Evolutionary conservation across 2,888 invertebrate genomes (phyloP).

Genomic region (Lasioglossum lativentre): DNA sequence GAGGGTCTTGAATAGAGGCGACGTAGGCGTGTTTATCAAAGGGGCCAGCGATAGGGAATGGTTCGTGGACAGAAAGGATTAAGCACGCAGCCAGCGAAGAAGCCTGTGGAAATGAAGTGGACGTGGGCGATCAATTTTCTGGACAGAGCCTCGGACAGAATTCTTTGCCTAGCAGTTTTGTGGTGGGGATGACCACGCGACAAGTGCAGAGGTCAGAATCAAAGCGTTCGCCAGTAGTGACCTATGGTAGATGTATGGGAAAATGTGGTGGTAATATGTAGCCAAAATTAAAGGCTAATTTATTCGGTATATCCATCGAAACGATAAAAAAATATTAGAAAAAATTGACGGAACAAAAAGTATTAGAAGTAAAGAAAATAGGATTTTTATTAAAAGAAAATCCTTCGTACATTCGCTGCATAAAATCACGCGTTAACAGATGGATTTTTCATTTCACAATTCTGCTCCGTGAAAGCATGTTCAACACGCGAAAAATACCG

Average conservation of each 20-base stretch:
- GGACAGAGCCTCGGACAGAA: not conserved
- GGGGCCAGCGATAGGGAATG: not conserved
- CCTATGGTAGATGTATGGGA: too few species aligned
- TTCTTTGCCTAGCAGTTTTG: not conserved
- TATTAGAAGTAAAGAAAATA: too few species aligned
- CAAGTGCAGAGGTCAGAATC: not conserved
- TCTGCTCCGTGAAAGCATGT: not conserved
- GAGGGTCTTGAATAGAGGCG: slow-evolving; percentile 3
- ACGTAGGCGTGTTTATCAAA: slow-evolving; percentile 18
- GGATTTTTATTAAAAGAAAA: too few species aligned
- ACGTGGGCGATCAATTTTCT: slow-evolving; percentile 14
- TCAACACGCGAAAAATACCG: not conserved
- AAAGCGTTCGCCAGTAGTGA: too few species aligned
- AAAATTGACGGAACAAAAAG: too few species aligned
- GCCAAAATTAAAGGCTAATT: too few species aligned
- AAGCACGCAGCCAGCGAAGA: not conserved
- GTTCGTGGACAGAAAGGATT: not conserved
- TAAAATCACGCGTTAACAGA: too few species aligned
- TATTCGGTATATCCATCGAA: too few species aligned
- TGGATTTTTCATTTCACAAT: too few species aligned
- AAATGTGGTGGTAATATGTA: too few species aligned
- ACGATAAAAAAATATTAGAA: too few species aligned
- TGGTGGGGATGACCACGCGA: slow-evolving; percentile 1
- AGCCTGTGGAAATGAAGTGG: slow-evolving; percentile 8
- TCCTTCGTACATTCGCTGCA: too few species aligned